A percentile compares a stretch with the other conserved stretches of the same genome.
These are phyloP conservation scores for Acrocephalus arundinaceus DNA, from an alignment of 2,113 vertebrate genomes.

Conservation along the genomic window DNA sequence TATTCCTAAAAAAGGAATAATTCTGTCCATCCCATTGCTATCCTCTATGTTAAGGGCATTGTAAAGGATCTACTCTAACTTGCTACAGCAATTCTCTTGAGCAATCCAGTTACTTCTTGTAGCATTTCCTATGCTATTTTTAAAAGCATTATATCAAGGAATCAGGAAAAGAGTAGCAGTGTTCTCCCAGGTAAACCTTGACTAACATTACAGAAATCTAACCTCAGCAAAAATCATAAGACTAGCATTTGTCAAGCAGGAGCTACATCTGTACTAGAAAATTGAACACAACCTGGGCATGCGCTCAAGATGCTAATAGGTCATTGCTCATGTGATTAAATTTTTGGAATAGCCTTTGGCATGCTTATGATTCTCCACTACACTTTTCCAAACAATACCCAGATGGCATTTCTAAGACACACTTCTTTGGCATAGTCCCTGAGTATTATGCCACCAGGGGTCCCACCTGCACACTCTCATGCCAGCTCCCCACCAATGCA, in stretches of 20 bases:
- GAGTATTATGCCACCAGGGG: neutral
- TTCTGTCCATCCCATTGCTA: neutral
- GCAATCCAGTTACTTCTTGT: neutral
- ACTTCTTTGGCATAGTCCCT: neutral
- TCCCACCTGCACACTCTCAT: neutral
- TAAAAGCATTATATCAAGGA: neutral
- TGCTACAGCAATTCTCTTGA: neutral
- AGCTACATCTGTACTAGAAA: neutral
- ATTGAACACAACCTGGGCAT: neutral
- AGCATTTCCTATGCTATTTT: neutral
- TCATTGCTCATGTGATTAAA: neutral
- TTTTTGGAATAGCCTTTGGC: neutral
- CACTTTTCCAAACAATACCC: neutral
- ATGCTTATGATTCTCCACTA: neutral
- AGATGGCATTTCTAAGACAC: neutral
- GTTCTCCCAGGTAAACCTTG: neutral
- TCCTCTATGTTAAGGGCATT: neutral
- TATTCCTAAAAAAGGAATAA: neutral
- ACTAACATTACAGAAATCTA: neutral
- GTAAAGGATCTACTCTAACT: neutral
- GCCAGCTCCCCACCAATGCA: neutral
- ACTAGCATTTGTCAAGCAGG: neutral
- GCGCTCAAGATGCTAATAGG: neutral
- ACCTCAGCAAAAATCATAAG: neutral
- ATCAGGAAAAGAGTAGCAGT: neutral